Base-by-base conservation (phyloP, 2,797 vertebrate species). In the Rhyacichthys aspro region DNA sequence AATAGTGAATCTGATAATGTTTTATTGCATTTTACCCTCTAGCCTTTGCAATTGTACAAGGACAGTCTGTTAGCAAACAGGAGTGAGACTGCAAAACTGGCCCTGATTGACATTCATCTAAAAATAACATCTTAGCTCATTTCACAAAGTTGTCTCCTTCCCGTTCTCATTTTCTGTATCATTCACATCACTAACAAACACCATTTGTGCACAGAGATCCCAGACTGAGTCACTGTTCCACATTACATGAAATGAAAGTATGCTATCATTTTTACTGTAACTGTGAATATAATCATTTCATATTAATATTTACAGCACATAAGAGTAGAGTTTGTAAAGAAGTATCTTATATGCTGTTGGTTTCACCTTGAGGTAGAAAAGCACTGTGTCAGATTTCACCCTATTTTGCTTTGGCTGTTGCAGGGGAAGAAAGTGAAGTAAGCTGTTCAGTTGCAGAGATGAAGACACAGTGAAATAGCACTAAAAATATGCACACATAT, bases 61-160 rank as follows among this genome's bases (percentile, higher is more conserved):
- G 41, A 59, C 42, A 37, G 41, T 19, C 18, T 59, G n/a, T 14
- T 34, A 54, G 52, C 28, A 43, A 44, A 39, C 3, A 15, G 15
- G 41, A 46, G 15, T 9, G 17, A 56, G 41, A 49, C 18, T 23
- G 36, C 38, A 48, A 70, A 14, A 33, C 2, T 15, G 59, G 16
- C 48, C 46, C 5, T 38, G 64, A 62, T 63, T 37, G 64, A 66
- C 55, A 55, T 39, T 23, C 16, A 12, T 59, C 66, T 75, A 75
- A 72, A 78, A 80, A 79, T 81, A 82, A 54, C 67, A 50, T 15
- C 47, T 43, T 58, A 55, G 43, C 67, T 74, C 54, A 69, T 63
- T 62, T 67, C 49, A 64, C 50, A 66, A 9, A 11, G n/a, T 50
- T 28, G 18, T 43, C 60, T 67, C 53, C 50, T 65, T 55, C 59